A percentile compares a stretch with the other conserved stretches of the same genome.
Conservation (phyloP, 2,113 vertebrate genomes). For the Ellobius talpinus region DNA sequence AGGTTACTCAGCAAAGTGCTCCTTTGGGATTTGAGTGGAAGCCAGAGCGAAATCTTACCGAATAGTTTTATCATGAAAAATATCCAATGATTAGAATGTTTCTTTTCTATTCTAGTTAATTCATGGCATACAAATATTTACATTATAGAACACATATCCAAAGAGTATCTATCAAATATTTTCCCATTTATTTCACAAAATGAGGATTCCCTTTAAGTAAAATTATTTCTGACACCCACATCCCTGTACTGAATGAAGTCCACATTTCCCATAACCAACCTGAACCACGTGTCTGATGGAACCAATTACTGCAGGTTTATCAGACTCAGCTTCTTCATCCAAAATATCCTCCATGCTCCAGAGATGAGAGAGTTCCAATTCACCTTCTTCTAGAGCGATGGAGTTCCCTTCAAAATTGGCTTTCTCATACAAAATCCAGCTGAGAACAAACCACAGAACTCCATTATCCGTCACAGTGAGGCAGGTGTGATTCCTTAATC, state of each 20-base stretch:
- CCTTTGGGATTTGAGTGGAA: background rate
- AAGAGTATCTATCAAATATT: background rate
- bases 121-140: background rate
- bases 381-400: slow-evolving; percentile 95
- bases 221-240: background rate
- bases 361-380: slow-evolving; percentile 90
- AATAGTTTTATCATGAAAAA: background rate
- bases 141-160: background rate
- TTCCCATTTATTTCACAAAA: slow-evolving; percentile 39
- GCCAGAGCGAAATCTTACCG: background rate
- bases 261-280: slow-evolving; percentile 86
- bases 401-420: slow-evolving; percentile 94
- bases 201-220: slow-evolving; percentile 20
- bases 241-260: background rate
- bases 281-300: slow-evolving; percentile 94
- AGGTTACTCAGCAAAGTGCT: slow-evolving; percentile 15
- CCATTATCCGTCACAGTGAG: slow-evolving; percentile 23
- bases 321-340: slow-evolving; percentile 79
- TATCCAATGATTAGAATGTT: background rate
- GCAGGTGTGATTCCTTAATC: background rate
- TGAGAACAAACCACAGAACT: slow-evolving; percentile 81
- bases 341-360: slow-evolving; percentile 89
- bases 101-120: background rate
- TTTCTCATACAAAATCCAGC: slow-evolving; percentile 97
- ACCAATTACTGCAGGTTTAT: slow-evolving; percentile 91